Conservation (phyloP, 2,797 vertebrate genomes). For the Sebastes cheni region DNA sequence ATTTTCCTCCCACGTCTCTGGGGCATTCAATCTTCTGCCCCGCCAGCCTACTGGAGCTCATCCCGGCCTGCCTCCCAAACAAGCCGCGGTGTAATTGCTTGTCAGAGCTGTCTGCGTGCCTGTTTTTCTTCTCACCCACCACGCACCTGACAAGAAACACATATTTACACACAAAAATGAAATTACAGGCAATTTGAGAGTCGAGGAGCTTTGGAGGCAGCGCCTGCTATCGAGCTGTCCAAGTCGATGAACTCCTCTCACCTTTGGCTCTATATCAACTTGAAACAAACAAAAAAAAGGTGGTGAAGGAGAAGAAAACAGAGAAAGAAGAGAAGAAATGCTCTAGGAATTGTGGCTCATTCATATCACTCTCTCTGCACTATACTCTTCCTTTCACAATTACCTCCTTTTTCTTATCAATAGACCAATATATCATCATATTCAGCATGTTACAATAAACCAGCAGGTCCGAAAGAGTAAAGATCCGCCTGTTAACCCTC, state of each 20-base stretch:
- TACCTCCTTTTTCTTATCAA: not conserved
- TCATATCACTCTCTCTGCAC: not conserved
- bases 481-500: not conserved
- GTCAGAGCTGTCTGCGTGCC: slow-evolving; percentile 73
- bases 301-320: not conserved
- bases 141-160: slow-evolving; percentile 77
- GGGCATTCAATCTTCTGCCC: slow-evolving; percentile 41
- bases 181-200: slow-evolving; percentile 73
- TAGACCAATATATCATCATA: not conserved
- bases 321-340: not conserved
- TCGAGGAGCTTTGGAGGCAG: slow-evolving; percentile 25
- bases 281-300: not conserved
- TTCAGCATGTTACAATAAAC: not conserved
- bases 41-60: slow-evolving; percentile 35
- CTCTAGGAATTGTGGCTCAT: not conserved
- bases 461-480: not conserved
- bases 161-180: slow-evolving; percentile 79
- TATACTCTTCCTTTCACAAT: not conserved
- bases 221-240: slow-evolving; percentile 56
- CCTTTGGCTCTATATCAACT: slow-evolving; percentile 30
- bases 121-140: slow-evolving; percentile 58
- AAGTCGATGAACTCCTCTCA: slow-evolving; percentile 60
- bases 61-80: slow-evolving; percentile 62
- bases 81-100: slow-evolving; percentile 76
- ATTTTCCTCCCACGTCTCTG: slow-evolving; percentile 19